Percentiles rank a stretch among this genome's conserved stretches.
These are phyloP conservation scores for Drosophila aff. DNA, from an alignment of 1,140 invertebrate genomes.

Conservation along the genomic window DNA sequence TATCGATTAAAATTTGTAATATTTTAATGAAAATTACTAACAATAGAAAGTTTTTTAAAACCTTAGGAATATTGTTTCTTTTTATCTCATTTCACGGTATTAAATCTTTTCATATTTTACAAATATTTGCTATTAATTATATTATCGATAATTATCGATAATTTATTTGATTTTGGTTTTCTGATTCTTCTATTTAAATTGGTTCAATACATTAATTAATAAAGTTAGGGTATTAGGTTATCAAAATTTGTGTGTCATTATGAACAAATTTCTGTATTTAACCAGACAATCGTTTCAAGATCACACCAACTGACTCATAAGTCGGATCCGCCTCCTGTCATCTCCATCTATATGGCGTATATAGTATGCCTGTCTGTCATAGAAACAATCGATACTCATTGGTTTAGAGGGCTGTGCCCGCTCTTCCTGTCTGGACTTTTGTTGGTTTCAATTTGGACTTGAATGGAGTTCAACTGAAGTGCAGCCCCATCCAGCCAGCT, in stretches of 20 bases:
- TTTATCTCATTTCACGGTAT: too few relatives aligned
- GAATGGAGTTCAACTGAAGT: constrained; percentile 17
- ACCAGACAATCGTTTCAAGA: not conserved
- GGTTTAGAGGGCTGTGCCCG: constrained; percentile 15
- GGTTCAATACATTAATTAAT: too few relatives aligned
- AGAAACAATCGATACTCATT: constrained; percentile 22
- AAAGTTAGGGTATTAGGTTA: not conserved
- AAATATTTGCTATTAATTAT: too few relatives aligned
- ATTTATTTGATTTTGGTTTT: too few relatives aligned
- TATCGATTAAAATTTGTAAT: not conserved
- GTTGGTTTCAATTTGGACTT: constrained; percentile 17
- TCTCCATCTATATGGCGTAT: constrained; percentile 11
- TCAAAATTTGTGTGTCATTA: not conserved
- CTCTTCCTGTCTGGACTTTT: constrained; percentile 40
- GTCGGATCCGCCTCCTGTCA: constrained; percentile 44
- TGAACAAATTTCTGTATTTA: constrained; percentile 3
- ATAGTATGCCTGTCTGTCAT: constrained; percentile 25
- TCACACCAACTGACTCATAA: not conserved
- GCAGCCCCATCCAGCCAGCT: constrained; percentile 1
- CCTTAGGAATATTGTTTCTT: too few relatives aligned
- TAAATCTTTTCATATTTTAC: too few relatives aligned
- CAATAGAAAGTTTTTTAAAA: too few relatives aligned
- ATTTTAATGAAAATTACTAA: too few relatives aligned
- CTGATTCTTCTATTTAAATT: too few relatives aligned
- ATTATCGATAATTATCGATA: too few relatives aligned